These are phyloP conservation scores for Temnothorax ravouxi DNA, from an alignment of 2,888 invertebrate species.

Conservation along the genomic window DNA sequence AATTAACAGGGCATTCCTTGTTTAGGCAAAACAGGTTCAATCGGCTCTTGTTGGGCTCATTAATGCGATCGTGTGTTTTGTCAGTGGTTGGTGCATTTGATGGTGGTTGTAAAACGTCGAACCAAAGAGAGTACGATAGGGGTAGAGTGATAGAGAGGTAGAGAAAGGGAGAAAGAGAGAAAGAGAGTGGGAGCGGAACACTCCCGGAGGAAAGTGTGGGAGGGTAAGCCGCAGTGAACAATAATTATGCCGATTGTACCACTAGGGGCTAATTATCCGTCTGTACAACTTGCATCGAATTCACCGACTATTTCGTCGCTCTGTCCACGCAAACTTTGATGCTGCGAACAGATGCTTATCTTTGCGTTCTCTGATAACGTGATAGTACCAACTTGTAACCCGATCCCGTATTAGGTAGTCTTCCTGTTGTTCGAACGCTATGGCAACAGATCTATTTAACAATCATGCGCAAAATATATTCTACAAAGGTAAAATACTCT, in stretches of 20 bases:
- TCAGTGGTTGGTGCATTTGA: slow-evolving; percentile 67
- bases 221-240: slow-evolving; percentile 68
- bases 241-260: slow-evolving; percentile 81
- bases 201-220: slow-evolving; percentile 43
- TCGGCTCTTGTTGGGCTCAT: slow-evolving; percentile 73
- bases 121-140: slow-evolving; percentile 43
- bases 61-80: slow-evolving; percentile 67
- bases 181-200: slow-evolving; percentile 11
- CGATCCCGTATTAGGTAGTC: slow-evolving; percentile 36
- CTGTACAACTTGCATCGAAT: slow-evolving; percentile 72
- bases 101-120: slow-evolving; percentile 70
- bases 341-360: slow-evolving; percentile 74
- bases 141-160: slow-evolving; percentile 22
- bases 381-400: slow-evolving; percentile 73
- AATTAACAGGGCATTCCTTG: slow-evolving; percentile 75
- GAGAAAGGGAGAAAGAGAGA: slow-evolving; percentile 41
- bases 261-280: slow-evolving; percentile 78
- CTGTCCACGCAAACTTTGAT: slow-evolving; percentile 72
- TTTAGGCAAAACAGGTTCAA: slow-evolving; percentile 73
- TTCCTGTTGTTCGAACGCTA: neutral
- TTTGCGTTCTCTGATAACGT: slow-evolving; percentile 72
- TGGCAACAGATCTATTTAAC: neutral
- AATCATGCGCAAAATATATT: slow-evolving; percentile 12
- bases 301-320: slow-evolving; percentile 63
- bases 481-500: neutral